These are phyloP conservation scores for Chrysodeixis includens DNA, from an alignment of 2,888 invertebrate genomes.

Conservation along the genomic window DNA sequence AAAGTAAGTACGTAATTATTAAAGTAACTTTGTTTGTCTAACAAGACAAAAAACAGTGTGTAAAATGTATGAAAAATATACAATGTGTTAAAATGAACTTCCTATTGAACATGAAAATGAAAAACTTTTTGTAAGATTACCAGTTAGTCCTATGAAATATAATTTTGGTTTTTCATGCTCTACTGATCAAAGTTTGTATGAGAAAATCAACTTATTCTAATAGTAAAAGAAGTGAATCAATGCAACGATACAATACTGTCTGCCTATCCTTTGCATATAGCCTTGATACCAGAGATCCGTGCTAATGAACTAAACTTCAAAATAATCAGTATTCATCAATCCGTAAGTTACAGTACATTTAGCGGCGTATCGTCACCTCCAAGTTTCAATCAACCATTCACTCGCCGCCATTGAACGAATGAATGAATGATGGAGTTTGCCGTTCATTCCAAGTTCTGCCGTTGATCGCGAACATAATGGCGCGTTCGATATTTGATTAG, in stretches of 20 bases:
- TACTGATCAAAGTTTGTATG: too few species aligned
- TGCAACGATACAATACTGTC: background rate
- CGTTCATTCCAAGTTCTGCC: slow-evolving; percentile 39
- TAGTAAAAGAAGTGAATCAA: too few species aligned
- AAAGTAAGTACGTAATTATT: too few species aligned
- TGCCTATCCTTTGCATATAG: background rate
- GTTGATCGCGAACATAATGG: slow-evolving; percentile 37
- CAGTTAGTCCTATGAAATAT: too few species aligned
- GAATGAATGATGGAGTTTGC: slow-evolving; percentile 43
- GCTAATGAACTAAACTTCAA: slow-evolving; percentile 18
- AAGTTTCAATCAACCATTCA: slow-evolving; percentile 43
- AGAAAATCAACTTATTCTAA: too few species aligned
- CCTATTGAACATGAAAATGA: too few species aligned
- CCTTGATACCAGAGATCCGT: background rate
- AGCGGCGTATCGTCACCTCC: slow-evolving; percentile 27
- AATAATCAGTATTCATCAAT: slow-evolving; percentile 25
- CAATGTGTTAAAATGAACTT: too few species aligned
- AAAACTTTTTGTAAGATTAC: too few species aligned
- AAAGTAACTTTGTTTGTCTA: too few species aligned
- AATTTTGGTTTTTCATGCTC: too few species aligned
- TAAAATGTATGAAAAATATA: too few species aligned
- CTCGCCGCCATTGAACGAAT: slow-evolving; percentile 35
- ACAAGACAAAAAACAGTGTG: too few species aligned
- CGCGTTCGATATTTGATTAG: slow-evolving; percentile 56
- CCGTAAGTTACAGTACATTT: slow-evolving; percentile 11